Base-by-base conservation (phyloP, 2,888 invertebrate species). In the Biston betularia region DNA sequence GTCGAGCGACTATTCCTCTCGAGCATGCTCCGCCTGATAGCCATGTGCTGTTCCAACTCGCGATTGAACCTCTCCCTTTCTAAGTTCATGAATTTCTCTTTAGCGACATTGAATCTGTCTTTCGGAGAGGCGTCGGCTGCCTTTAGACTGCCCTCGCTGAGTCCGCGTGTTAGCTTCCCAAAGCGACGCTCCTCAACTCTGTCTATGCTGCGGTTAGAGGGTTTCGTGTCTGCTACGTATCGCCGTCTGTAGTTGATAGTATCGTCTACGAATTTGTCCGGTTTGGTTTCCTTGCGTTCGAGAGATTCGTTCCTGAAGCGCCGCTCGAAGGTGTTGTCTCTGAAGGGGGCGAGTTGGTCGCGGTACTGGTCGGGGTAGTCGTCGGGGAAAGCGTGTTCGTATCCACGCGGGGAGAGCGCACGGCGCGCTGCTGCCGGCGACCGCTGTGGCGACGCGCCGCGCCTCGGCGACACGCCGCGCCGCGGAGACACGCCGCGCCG, bases 41-140 rank as follows among this genome's bases (percentile, higher is more conserved):
- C 93, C 89, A 94, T 94, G 70, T 94, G 94, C 75, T 93, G 92
- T 71, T 94, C 93, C 52, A 94, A 81, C 78, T 95, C 95, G 73
- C 94, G 92, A 72, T 95, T 95, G 71, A 95, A 93, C 65, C 95
- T 91, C 77, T 96, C 96, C 69, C 96, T 94, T 83, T 97, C 97
- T 87, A 97, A 94, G 71, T 96, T 95, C 85, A 96, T 94, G 83
- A 97, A 97, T 88, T 97, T 97, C 80, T 97, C 97, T 87, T 97
- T 97, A 53, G 97, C 97, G 78, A 97, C 97, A 78, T 97, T 96
- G 89, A 97, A 97, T 66, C 97, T 94, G 79, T 97, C 97, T 75
- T 96, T 95, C 0, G 97, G 97, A 1, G 96, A 95, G 55, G 88
- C 79, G 76, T 93, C 89, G 0, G 89, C 84, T 15, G 90, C 56